These are phyloP conservation scores for Zaprionus obscuricornis DNA, from an alignment of 2,888 invertebrate genomes.

Conservation along the genomic window DNA sequence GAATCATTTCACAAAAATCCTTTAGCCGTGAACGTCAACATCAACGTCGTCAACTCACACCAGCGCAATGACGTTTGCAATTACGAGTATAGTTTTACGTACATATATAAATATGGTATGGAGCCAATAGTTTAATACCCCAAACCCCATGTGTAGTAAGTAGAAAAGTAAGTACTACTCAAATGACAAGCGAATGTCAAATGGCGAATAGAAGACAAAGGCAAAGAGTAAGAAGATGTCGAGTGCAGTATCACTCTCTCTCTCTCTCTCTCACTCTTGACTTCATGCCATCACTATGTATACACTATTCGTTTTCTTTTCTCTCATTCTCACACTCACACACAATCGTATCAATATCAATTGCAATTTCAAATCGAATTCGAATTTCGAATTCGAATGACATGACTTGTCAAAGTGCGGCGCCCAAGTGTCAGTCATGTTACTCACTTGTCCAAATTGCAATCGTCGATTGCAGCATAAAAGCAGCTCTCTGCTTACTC, in stretches of 20 bases:
- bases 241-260: no score
- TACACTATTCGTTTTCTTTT: no score
- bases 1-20: constrained; percentile 53
- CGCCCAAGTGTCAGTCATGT: constrained; percentile 56
- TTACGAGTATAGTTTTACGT: constrained; percentile 30
- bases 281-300: no score
- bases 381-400: constrained; percentile 50
- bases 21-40: constrained; percentile 24
- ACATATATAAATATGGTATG: no score
- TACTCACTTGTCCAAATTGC: constrained; percentile 52
- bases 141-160: no score
- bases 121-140: no score
- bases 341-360: constrained; percentile 62
- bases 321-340: no score
- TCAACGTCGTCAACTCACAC: constrained; percentile 31
- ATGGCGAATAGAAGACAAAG: constrained; percentile 56
- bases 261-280: no score
- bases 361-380: constrained; percentile 33
- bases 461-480: constrained; percentile 70
- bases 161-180: constrained; percentile 1
- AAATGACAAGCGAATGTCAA: constrained; percentile 33
- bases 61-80: constrained; percentile 38
- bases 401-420: constrained; percentile 72
- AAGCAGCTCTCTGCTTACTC: no score
- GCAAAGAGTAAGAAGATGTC: no score